Conservation (phyloP, 2,797 vertebrate species). For the Anguilla anguilla region DNA sequence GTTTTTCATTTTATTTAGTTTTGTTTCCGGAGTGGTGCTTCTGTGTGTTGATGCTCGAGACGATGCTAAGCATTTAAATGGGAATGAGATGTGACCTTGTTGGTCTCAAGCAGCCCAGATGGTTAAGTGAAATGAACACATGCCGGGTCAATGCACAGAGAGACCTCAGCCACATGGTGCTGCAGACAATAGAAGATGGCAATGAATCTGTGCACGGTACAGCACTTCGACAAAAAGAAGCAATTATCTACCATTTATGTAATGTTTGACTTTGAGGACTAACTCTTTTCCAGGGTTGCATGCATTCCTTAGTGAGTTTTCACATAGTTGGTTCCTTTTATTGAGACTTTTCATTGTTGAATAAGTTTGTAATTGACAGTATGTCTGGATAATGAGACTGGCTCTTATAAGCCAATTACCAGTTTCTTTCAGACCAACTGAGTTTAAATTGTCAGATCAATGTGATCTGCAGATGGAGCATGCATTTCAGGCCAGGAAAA, state of each 20-base stretch:
- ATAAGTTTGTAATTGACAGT: constrained; percentile 6
- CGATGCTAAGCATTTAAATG: constrained; percentile 27
- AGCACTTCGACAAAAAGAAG: neutral
- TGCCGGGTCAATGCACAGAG: constrained; percentile 52
- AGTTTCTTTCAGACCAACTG: neutral
- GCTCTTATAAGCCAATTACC: constrained; percentile 3
- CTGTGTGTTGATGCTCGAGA: neutral
- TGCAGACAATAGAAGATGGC: constrained; percentile 34
- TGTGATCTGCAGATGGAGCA: constrained; percentile 1
- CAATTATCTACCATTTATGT: constrained; percentile 26
- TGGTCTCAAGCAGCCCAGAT: constrained; percentile 62
- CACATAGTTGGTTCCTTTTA: constrained; percentile 16
- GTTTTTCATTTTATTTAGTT: neutral
- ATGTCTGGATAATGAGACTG: constrained; percentile 8
- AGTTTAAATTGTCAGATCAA: constrained; percentile 16
- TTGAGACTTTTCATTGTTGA: constrained; percentile 20
- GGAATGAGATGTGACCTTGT: constrained; percentile 60
- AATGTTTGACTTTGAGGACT: constrained; percentile 41
- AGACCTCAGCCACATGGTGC: constrained; percentile 58
- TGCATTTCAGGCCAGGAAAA: neutral
- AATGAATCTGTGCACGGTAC: constrained; percentile 34
- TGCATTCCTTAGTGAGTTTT: neutral
- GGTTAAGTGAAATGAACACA: constrained; percentile 67
- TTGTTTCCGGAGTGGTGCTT: neutral
- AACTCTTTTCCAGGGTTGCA: neutral